Base-by-base conservation (phyloP, 2,888 invertebrate species). In the Aphrophora alni region DNA sequence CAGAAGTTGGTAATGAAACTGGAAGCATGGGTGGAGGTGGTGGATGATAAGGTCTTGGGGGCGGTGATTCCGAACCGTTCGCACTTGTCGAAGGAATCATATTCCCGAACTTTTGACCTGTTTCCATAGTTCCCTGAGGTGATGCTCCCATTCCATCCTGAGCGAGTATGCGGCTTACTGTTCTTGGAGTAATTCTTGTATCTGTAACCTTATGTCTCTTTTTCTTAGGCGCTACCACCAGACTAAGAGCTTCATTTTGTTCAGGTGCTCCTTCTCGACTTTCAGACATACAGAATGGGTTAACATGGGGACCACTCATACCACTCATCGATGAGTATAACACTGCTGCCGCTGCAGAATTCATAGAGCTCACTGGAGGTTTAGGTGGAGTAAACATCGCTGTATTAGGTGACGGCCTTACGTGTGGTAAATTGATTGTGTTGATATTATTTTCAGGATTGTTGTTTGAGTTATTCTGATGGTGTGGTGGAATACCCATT, bases 121-220 rank as follows among this genome's bases (percentile, higher is more conserved):
- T 77, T 76, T 83, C 84, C 26, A 82, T 80, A 86, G 93, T 93
- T 78, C 82, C 83, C 72, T 81, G 80, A 25, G 82, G 75, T 25
- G 80, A 78, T 25, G 82, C 79, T 78, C 93, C 93, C 86, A 93
- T 92, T 73, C 94, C 95, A 86, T 96, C 96, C 88, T 94, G 94
- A 75, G 95, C 95, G 86, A 97, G 89, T 85, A 97, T 94, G 84
- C 97, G 91, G 88, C 95, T 96, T 72, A 97, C 96, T 75, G 97
- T 96, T 84, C 97, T 92, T 26, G 97, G 97, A 38, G 97, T 97
- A 85, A 97, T 95, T 85, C 97, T 91, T 78, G 97, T 97, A 87
- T 97, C 97, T 51, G 98, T 98, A 86, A 89, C 96, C 94, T 98
- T 98, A 88, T 98, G 98, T 80, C 98, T 92, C 90, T 98, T 98